Evolutionary conservation across 2,888 invertebrate genomes (phyloP).

Genomic region (Pyrochroa serraticornis): DNA sequence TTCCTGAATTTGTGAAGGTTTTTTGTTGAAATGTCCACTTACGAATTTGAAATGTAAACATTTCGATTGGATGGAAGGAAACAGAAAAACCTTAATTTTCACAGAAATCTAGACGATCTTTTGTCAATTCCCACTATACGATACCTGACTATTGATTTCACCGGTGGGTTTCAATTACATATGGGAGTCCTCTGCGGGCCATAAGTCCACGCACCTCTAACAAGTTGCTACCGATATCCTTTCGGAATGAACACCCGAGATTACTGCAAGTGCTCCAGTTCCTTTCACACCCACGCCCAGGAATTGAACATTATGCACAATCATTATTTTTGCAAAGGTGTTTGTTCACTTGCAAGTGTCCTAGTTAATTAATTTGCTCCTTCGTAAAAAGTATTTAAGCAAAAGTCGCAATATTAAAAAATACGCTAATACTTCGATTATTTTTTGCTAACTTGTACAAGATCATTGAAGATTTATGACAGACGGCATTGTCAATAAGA

Average conservation of each 20-base stretch:
- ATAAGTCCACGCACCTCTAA: constrained; percentile 37
- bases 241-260: constrained; percentile 11
- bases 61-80: not conserved
- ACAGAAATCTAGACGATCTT: not conserved
- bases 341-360: too few species aligned
- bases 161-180: constrained; percentile 30
- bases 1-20: too few species aligned
- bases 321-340: too few species aligned
- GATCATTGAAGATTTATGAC: too few species aligned
- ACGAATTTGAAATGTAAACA: not conserved
- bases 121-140: constrained; percentile 29
- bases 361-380: constrained; percentile 1
- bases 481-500: too few species aligned
- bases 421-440: too few species aligned
- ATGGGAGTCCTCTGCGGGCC: constrained; percentile 37
- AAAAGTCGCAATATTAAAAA: too few species aligned
- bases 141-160: constrained; percentile 28
- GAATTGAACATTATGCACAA: not conserved
- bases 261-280: not conserved
- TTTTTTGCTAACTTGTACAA: too few species aligned
- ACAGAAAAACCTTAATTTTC: not conserved
- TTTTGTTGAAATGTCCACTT: too few species aligned
- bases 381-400: too few species aligned
- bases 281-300: not conserved
- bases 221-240: constrained; percentile 23